These are phyloP conservation scores for Subanguina moxae DNA, from an alignment of 1,140 invertebrate genomes.

Conservation along the genomic window DNA sequence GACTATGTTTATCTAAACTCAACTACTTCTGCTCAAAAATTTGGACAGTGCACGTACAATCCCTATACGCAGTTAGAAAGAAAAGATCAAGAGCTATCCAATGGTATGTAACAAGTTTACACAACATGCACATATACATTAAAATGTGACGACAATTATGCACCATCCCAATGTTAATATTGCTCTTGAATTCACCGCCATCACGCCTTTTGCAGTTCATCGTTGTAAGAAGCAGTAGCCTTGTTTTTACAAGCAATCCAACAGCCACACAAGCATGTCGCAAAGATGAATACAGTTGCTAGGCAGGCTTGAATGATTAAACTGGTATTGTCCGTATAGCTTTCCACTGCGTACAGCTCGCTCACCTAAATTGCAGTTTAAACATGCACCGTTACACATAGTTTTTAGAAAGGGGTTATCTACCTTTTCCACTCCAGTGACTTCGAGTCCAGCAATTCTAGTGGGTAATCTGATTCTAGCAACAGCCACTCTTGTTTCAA, in stretches of 20 bases:
- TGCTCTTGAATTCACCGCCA: too few relatives aligned
- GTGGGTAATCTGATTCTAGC: not conserved
- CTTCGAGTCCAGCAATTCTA: conserved; percentile 1
- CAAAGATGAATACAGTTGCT: conserved; percentile 15
- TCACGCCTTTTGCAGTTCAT: conserved; percentile 9
- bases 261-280: conserved; percentile 11
- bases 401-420: not conserved
- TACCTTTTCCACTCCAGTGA: conserved; percentile 1
- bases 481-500: conserved; percentile 4
- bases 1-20: too few relatives aligned
- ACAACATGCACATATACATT: too few relatives aligned
- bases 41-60: too few relatives aligned
- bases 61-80: too few relatives aligned
- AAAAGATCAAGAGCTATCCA: too few relatives aligned
- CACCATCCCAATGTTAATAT: too few relatives aligned
- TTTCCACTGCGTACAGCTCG: conserved; percentile 9
- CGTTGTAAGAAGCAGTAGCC: not conserved
- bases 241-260: conserved; percentile 19
- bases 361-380: conserved; percentile 4
- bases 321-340: not conserved
- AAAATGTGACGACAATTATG: too few relatives aligned
- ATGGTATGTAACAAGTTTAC: too few relatives aligned
- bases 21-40: too few relatives aligned
- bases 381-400: not conserved
- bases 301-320: conserved; percentile 16